Base-by-base conservation (phyloP, 2,888 invertebrate genomes). In the Hirudinaria manillensis region DNA sequence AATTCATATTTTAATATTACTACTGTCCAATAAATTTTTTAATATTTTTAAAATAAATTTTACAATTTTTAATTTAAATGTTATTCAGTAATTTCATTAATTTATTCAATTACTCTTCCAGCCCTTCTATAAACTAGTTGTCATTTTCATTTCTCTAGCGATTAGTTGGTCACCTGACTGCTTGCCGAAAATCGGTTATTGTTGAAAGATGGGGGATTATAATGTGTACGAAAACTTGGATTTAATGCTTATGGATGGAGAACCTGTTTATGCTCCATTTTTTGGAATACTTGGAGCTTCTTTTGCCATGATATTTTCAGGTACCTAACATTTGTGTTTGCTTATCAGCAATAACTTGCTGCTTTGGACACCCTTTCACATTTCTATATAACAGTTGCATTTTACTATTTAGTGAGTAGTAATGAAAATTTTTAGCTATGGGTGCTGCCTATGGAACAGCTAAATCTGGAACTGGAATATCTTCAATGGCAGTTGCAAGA, bases 201-300 rank as follows among this genome's bases (percentile, higher is more conserved):
- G n/a, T 29, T 29, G 32, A 68, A 34, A 34, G 10, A 34, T 68
- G 32, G 68, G 29, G 32, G 32, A 68, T 2, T 29, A 34, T 32
- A 32, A 73, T 61, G 61, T 73, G 65, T 29, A 73, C 27, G 29
- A 36, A 29, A 24, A 65, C 16, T 34, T 73, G 73, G 61, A 38
- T n/a, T 10, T 24, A 27, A 65, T 73, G 34, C 36, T 16, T 6
- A 65, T 73, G 61, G 61, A 73, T 65, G 36, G 65, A n/a, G 73
- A 73, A 36, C 73, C 73, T 16, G 38, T 73, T 87, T 99, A 99
- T 89, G 92, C 91, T 86, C 97, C 98, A 85, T 99, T 99, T 90
- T 99, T 99, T 88, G 99, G 99, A 87, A 95, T 96, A 85, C 96
- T 99, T 93, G 99, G 99, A 87, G 96, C 96, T 86, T 93, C 98